phyloP scores from a whole-genome alignment of 35 echinoderm and acorn worm species.

The Ophioderma brevispina region DNA sequence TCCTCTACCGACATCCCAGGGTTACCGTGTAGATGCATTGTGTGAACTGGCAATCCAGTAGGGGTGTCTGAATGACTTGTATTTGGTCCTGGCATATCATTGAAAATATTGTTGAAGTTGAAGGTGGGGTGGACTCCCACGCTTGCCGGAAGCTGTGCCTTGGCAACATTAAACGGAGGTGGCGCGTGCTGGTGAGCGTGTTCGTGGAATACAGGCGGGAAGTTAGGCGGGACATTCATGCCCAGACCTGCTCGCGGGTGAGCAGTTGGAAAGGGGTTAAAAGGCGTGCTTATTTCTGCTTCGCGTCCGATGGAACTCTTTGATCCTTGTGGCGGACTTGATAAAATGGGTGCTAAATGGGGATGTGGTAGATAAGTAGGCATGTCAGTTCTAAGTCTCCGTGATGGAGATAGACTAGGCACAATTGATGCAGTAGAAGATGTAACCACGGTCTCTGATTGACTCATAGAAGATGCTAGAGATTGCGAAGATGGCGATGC shows the following conservation, averaged over 20 bases:
- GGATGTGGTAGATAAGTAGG: slow-evolving; percentile 60
- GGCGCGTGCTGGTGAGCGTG: slow-evolving; percentile 38
- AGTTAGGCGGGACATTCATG: slow-evolving; percentile 56
- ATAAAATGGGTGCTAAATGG: slow-evolving; percentile 38
- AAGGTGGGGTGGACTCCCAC: slow-evolving; percentile 20
- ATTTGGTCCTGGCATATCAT: slow-evolving; percentile 22
- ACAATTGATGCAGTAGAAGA: slow-evolving; percentile 13
- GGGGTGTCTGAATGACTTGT: slow-evolving; percentile 25
- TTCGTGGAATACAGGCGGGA: slow-evolving; percentile 59
- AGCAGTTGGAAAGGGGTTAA: slow-evolving; percentile 51
- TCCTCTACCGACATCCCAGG: slow-evolving; percentile 46
- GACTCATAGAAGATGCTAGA: neutral
- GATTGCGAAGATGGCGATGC: neutral
- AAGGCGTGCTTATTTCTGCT: slow-evolving; percentile 61
- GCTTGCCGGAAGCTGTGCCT: slow-evolving; percentile 34
- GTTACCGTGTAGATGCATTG: slow-evolving; percentile 44
- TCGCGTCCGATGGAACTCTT: slow-evolving; percentile 32
- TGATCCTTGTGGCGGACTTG: slow-evolving; percentile 54
- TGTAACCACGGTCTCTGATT: neutral
- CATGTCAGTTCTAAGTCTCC: slow-evolving; percentile 37
- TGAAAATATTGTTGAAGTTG: slow-evolving; percentile 63
- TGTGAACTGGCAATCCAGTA: neutral
- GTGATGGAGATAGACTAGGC: slow-evolving; percentile 51
- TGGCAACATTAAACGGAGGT: slow-evolving; percentile 51
- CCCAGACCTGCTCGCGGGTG: slow-evolving; percentile 18